Evolutionary conservation across 1,140 invertebrate species (phyloP), one percentile per base, ranked within the genome.

Genomic region (Gonioctena quinquepunctata): DNA sequence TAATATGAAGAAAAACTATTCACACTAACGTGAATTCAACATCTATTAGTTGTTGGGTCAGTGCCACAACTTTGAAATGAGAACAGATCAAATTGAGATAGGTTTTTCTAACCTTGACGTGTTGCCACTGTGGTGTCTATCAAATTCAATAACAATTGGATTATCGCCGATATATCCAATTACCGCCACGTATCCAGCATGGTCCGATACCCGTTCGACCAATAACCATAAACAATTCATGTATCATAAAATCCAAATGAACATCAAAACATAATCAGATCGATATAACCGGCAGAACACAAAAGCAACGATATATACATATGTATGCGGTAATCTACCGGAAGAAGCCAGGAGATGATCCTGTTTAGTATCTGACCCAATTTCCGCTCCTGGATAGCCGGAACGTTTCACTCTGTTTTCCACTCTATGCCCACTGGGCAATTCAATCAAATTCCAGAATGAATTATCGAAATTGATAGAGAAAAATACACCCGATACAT

Each of bases 351-450:
- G 61, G 61, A 63, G 19, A 63, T 63, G 61, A 33, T 63, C 61
- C 61, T 63, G 61, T 63, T 63, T 49, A 49, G 33, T 63, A 63
- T 63, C 61, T 63, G 61, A 63, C 33, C 61, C 61, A 63, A 63
- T 63, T 63, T 63, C 61, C 61, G 61, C 18, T 3, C 16, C 22
- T 16, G n/a, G 61, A 21, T 18, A 11, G 42, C 18, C 61, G n/a
- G 61, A 22, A 63, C 25, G 28, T 13, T n/a, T n/a, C 33, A 11
- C 33, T n/a, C 7, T n/a, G 33, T 42, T 42, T 42, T 57, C 54
- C 54, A 57, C 21, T 57, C 13, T 22, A 22, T 57, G 54, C 54
- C 54, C 54, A 57, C 22, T 57, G 54, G 54, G 5, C 25, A 22
- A 23, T 25, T 57, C 21, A 18, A 22, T 57, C 54, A 21, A 57